A percentile compares a stretch with the other conserved stretches of the same genome.
phyloP scores from a whole-genome alignment of 2,113 vertebrate genomes.

The Osmerus mordax region DNA sequence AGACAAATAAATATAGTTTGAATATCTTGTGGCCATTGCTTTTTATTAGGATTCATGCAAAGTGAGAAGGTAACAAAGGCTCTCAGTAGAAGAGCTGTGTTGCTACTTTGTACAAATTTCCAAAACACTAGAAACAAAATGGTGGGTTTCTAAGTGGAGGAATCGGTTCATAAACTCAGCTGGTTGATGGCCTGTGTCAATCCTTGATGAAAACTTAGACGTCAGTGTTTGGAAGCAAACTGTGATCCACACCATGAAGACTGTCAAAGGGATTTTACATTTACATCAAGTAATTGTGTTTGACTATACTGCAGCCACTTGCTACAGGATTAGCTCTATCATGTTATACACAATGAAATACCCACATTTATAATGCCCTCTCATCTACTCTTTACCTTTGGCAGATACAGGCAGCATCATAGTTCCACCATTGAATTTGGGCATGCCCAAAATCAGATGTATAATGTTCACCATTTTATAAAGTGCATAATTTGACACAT shows the following conservation, averaged over 20 bases:
- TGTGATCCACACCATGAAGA: conserved; percentile 45
- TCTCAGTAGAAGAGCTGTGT: no score
- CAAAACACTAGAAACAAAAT: no score
- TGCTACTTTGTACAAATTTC: no score
- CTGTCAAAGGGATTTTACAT: conserved; percentile 15
- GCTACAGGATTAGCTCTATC: conserved; percentile 15
- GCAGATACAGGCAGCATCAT: conserved; percentile 57
- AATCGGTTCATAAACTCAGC: not conserved
- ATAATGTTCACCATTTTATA: conserved; percentile 57
- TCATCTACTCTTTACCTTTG: conserved; percentile 59
- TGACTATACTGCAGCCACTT: conserved; percentile 42
- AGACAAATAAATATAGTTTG: no score
- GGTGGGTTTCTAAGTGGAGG: no score
- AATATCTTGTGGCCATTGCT: no score
- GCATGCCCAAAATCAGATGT: conserved; percentile 37
- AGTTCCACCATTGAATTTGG: conserved; percentile 43
- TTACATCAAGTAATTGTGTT: conserved; percentile 27
- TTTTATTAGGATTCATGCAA: no score
- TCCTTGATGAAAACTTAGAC: conserved; percentile 2
- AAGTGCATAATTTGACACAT: conserved; percentile 68
- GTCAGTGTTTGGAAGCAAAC: conserved; percentile 18
- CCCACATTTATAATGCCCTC: conserved; percentile 21
- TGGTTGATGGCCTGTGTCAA: not conserved
- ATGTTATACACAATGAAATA: conserved; percentile 22
- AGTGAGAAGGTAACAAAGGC: no score